phyloP scores from a whole-genome alignment of 92 coral and sea anemone genomes.

The Scolanthus callimorphus region DNA sequence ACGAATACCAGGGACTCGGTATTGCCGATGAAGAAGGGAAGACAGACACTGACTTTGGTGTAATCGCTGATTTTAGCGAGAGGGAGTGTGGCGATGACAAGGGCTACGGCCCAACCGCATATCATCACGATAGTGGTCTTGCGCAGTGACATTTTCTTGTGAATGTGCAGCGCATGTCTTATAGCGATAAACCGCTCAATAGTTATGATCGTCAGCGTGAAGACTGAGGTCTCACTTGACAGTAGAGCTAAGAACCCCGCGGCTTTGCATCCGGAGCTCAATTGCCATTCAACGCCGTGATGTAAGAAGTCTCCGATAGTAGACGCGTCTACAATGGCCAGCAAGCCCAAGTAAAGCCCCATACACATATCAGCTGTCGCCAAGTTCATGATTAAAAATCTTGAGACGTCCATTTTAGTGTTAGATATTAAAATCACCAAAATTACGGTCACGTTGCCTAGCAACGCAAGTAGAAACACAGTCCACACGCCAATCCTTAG shows the following conservation, averaged over 20 bases:
- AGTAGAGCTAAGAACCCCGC: slow-evolving; percentile 94
- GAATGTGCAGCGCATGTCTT: slow-evolving; percentile 85
- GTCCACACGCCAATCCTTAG: slow-evolving; percentile 97
- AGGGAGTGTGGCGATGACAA: slow-evolving; percentile 75
- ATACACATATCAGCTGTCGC: slow-evolving; percentile 94
- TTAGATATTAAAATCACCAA: slow-evolving; percentile 75
- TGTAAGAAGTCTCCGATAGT: slow-evolving; percentile 77
- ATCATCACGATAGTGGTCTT: slow-evolving; percentile 80
- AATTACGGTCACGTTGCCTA: slow-evolving; percentile 88
- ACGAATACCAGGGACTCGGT: slow-evolving; percentile 72
- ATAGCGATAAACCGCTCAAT: slow-evolving; percentile 94
- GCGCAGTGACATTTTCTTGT: slow-evolving; percentile 69
- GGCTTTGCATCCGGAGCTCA: slow-evolving; percentile 73
- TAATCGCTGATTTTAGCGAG: slow-evolving; percentile 73
- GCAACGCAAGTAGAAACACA: slow-evolving; percentile 86
- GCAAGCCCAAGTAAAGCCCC: slow-evolving; percentile 93
- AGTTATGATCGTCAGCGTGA: slow-evolving; percentile 84
- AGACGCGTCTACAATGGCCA: slow-evolving; percentile 89
- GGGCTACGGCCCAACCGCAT: slow-evolving; percentile 71
- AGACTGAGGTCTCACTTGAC: slow-evolving; percentile 90
- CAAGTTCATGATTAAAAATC: slow-evolving; percentile 81
- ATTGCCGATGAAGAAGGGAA: slow-evolving; percentile 87
- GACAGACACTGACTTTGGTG: slow-evolving; percentile 87
- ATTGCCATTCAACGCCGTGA: slow-evolving; percentile 91
- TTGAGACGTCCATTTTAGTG: slow-evolving; percentile 86